Evolutionary conservation across 2,888 invertebrate species (phyloP).

Genomic region (Buathra laborator): DNA sequence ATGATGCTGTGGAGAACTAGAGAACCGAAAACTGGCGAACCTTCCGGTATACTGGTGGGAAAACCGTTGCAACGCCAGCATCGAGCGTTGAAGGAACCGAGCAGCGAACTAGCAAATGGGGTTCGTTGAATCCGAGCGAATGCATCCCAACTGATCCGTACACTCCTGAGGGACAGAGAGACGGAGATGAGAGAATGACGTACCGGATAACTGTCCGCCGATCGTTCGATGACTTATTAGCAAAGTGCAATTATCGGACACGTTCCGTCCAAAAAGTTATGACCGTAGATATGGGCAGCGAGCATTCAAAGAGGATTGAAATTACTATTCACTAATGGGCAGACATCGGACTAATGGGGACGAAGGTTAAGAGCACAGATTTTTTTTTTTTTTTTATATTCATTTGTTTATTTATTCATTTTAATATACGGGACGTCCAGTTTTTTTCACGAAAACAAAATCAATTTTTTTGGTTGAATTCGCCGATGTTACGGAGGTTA

Average conservation of each 20-base stretch:
- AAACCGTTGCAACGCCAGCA: slow-evolving; percentile 14
- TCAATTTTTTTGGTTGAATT: too few species aligned
- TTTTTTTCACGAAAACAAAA: too few species aligned
- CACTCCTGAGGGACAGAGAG: not conserved
- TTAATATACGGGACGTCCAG: too few species aligned
- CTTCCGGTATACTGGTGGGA: slow-evolving; percentile 29
- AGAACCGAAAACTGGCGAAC: slow-evolving; percentile 30
- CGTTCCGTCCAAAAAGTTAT: slow-evolving; percentile 74
- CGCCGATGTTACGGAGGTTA: too few species aligned
- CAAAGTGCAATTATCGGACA: slow-evolving; percentile 68
- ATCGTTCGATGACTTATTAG: slow-evolving; percentile 76
- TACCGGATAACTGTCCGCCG: slow-evolving; percentile 67
- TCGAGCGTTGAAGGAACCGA: slow-evolving; percentile 49
- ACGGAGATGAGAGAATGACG: not conserved
- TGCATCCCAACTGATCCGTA: slow-evolving; percentile 14
- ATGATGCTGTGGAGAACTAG: slow-evolving; percentile 11
- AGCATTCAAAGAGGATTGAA: not conserved
- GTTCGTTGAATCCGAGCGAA: slow-evolving; percentile 15
- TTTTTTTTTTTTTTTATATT: too few species aligned
- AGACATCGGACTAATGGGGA: too few species aligned
- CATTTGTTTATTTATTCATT: too few species aligned
- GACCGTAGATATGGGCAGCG: slow-evolving; percentile 71
- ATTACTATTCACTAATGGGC: too few species aligned
- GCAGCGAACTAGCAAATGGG: not conserved
- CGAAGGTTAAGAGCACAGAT: too few species aligned